Conservation (phyloP, 2,113 vertebrate species). For the Pipa parva region DNA sequence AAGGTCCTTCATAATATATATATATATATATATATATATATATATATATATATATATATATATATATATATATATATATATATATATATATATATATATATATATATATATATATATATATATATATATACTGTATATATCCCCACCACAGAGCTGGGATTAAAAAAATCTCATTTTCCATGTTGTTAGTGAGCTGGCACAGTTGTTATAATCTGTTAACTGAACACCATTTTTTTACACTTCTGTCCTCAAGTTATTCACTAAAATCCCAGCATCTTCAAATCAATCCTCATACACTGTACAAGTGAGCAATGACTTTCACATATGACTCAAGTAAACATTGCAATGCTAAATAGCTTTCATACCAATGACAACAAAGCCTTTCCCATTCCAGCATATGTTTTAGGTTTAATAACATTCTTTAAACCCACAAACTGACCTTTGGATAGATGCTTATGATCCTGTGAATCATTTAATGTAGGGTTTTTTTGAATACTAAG, state of each 20-base stretch:
- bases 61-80: too few relatives aligned
- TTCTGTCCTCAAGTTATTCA: constrained; percentile 20
- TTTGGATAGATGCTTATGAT: constrained; percentile 50
- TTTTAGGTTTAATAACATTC: constrained; percentile 55
- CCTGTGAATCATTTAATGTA: constrained; percentile 30
- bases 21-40: too few relatives aligned
- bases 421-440: constrained; percentile 49
- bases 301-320: constrained; percentile 40
- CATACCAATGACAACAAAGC: constrained; percentile 48
- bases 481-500: neutral
- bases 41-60: too few relatives aligned
- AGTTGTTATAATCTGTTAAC: constrained; percentile 36
- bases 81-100: too few relatives aligned
- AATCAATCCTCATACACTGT: constrained; percentile 33
- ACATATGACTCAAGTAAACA: constrained; percentile 49
- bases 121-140: constrained; percentile 38
- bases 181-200: constrained; percentile 17
- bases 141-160: constrained; percentile 25
- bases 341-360: constrained; percentile 48
- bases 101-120: too few relatives aligned
- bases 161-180: constrained; percentile 26
- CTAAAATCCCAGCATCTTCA: constrained; percentile 10
- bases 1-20: too few relatives aligned
- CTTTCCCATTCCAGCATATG: constrained; percentile 54
- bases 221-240: constrained; percentile 37